A percentile compares a stretch with the other conserved stretches of the same genome.
phyloP scores from a whole-genome alignment of 2,888 invertebrate species.

The Tinea pellionella region DNA sequence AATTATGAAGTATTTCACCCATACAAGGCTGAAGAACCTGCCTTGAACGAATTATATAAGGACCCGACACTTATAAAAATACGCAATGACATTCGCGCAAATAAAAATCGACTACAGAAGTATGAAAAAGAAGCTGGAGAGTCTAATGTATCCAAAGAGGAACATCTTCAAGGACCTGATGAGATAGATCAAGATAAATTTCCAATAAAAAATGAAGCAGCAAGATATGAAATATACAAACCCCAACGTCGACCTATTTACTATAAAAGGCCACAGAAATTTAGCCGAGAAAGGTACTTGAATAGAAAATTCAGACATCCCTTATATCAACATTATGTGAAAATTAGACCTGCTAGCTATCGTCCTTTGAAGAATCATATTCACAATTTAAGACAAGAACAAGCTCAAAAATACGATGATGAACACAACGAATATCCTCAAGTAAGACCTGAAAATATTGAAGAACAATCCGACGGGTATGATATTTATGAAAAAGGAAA shows the following conservation, averaged over 20 bases:
- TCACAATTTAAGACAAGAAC: constrained; percentile 46
- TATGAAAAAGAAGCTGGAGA: constrained; percentile 47
- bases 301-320: constrained; percentile 54
- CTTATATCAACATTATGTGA: constrained; percentile 48
- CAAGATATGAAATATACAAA: constrained; percentile 46
- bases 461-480: constrained; percentile 58
- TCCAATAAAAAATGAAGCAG: constrained; percentile 44
- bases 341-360: constrained; percentile 54
- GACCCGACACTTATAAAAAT: constrained; percentile 48
- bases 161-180: constrained; percentile 48
- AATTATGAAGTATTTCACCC: constrained; percentile 57
- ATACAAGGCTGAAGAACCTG: constrained; percentile 49
- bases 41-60: constrained; percentile 42
- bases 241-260: constrained; percentile 50
- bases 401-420: constrained; percentile 53
- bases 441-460: constrained; percentile 31
- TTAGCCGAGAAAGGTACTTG: constrained; percentile 35
- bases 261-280: constrained; percentile 32
- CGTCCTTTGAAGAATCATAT: constrained; percentile 52
- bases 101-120: constrained; percentile 37
- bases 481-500: constrained; percentile 66
- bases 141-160: constrained; percentile 37
- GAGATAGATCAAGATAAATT: constrained; percentile 42
- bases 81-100: constrained; percentile 39
- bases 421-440: constrained; percentile 63